These are phyloP conservation scores for Branchinecta lynchi DNA, from an alignment of 1,140 invertebrate species.

Conservation along the genomic window DNA sequence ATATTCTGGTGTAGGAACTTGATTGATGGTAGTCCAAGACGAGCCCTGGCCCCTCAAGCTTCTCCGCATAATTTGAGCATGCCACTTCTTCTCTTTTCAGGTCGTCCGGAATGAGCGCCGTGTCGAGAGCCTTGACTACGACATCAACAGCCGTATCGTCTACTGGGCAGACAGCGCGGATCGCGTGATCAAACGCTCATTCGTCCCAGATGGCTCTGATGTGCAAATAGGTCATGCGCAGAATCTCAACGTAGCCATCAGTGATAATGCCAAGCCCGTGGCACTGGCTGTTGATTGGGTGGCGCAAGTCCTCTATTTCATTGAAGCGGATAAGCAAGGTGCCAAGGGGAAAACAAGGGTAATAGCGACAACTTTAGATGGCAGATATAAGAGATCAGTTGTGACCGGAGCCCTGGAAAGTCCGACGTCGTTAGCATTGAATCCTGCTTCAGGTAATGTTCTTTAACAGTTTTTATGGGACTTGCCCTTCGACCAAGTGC, in stretches of 20 bases:
- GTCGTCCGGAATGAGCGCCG: constrained; percentile 66
- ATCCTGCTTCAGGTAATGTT: constrained; percentile 45
- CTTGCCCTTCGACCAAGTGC: too few relatives aligned
- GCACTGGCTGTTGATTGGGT: constrained; percentile 81
- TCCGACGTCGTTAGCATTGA: constrained; percentile 69
- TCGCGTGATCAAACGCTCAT: constrained; percentile 75
- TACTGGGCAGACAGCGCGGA: constrained; percentile 87
- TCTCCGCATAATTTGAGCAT: too few relatives aligned
- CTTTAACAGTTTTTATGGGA: not conserved
- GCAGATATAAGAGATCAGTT: constrained; percentile 65
- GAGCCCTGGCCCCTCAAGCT: too few relatives aligned
- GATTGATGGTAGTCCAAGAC: too few relatives aligned
- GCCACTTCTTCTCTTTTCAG: constrained; percentile 33
- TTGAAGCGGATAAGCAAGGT: constrained; percentile 60
- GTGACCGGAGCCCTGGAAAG: constrained; percentile 46
- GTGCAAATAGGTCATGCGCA: constrained; percentile 60
- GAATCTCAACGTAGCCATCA: constrained; percentile 48
- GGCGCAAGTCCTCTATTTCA: constrained; percentile 84
- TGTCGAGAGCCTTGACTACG: constrained; percentile 74
- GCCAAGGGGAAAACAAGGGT: constrained; percentile 44
- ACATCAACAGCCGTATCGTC: constrained; percentile 56
- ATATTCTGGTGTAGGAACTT: too few relatives aligned
- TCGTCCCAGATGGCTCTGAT: constrained; percentile 57
- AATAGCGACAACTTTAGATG: constrained; percentile 74
- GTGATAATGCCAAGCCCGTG: constrained; percentile 57